These are phyloP conservation scores for Druceiella hillmani DNA, from an alignment of 2,888 invertebrate species.

Conservation along the genomic window DNA sequence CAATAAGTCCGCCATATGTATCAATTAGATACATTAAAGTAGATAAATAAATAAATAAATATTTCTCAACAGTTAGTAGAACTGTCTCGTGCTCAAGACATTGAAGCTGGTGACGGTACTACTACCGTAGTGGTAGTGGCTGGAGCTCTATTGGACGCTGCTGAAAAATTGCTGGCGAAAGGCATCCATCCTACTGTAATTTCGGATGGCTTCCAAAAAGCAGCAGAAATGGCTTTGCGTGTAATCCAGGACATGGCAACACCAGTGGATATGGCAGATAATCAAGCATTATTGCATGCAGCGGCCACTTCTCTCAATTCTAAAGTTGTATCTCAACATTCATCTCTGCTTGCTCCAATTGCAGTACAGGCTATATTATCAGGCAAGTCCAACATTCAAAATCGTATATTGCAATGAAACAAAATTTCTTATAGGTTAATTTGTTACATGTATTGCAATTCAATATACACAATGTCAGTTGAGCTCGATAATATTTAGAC, in stretches of 20 bases:
- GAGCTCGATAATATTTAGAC: too few species aligned
- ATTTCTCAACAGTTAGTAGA: slow-evolving; percentile 81
- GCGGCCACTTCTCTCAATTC: slow-evolving; percentile 98
- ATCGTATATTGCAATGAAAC: too few species aligned
- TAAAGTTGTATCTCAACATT: slow-evolving; percentile 98
- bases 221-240: slow-evolving; percentile 66
- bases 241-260: slow-evolving; percentile 66
- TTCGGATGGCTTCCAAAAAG: slow-evolving; percentile 94
- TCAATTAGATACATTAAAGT: too few species aligned
- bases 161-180: slow-evolving; percentile 84
- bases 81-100: slow-evolving; percentile 95
- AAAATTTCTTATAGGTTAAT: too few species aligned
- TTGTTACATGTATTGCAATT: too few species aligned
- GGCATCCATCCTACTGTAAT: slow-evolving; percentile 98
- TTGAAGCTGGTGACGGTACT: slow-evolving; percentile 99
- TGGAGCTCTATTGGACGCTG: slow-evolving; percentile 91
- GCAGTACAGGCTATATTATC: slow-evolving; percentile 96
- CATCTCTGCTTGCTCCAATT: slow-evolving; percentile 89
- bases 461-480: too few species aligned
- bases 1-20: too few species aligned
- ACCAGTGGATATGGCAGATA: slow-evolving; percentile 80
- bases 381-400: slow-evolving; percentile 42
- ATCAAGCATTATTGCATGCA: slow-evolving; percentile 83
- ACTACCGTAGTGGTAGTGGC: slow-evolving; percentile 98
- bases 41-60: too few species aligned